These are phyloP conservation scores for Pseudopleuronectes americanus DNA, from an alignment of 2,797 vertebrate genomes.

Conservation along the genomic window DNA sequence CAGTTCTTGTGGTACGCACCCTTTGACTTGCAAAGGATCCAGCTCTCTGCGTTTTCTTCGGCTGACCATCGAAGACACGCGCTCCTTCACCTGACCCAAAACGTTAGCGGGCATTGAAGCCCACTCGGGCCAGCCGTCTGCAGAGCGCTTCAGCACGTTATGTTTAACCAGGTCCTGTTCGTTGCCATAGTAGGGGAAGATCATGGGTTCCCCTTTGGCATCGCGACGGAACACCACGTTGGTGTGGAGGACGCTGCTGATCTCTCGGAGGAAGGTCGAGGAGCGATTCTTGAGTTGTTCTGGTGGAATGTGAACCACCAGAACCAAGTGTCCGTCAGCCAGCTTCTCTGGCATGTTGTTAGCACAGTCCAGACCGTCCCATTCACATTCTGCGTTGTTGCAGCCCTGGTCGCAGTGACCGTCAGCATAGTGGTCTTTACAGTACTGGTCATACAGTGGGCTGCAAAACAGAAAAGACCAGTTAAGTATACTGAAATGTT, in stretches of 20 bases:
- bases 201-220: conserved; percentile 89
- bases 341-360: conserved; percentile 93
- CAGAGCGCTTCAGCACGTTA: conserved; percentile 89
- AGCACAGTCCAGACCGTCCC: conserved; percentile 97
- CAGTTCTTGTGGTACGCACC: conserved; percentile 53
- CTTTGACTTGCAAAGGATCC: conserved; percentile 90
- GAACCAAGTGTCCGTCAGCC: conserved; percentile 91
- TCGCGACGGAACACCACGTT: conserved; percentile 95
- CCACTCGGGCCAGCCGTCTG: conserved; percentile 86
- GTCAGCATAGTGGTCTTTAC: conserved; percentile 96
- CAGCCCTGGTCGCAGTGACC: conserved; percentile 98
- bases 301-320: conserved; percentile 92
- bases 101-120: conserved; percentile 75
- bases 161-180: conserved; percentile 95
- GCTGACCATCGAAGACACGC: conserved; percentile 77
- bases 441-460: conserved; percentile 98
- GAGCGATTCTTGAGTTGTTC: conserved; percentile 93
- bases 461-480: conserved; percentile 69
- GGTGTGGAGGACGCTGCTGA: conserved; percentile 97
- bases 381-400: conserved; percentile 96
- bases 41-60: conserved; percentile 89
- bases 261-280: conserved; percentile 92
- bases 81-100: conserved; percentile 83
- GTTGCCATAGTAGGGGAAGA: conserved; percentile 94
- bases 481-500: conserved; percentile 25